These are phyloP conservation scores for Drosophila bifasciata DNA, from an alignment of 1,140 invertebrate species.

Conservation along the genomic window DNA sequence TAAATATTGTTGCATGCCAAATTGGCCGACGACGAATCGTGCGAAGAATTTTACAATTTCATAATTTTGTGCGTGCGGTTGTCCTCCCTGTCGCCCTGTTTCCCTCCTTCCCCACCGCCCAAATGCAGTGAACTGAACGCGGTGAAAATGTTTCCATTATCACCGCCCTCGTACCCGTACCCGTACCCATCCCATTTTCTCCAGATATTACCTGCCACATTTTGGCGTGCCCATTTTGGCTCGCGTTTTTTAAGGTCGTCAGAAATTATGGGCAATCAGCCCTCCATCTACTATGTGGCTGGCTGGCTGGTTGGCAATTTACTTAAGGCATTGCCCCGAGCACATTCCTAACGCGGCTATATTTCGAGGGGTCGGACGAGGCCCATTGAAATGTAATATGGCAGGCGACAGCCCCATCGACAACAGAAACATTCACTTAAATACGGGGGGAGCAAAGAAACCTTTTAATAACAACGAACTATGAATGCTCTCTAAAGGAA, in stretches of 20 bases:
- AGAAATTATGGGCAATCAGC: conserved; percentile 69
- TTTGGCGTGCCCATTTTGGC: conserved; percentile 49
- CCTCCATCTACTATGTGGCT: conserved; percentile 32
- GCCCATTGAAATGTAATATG: conserved; percentile 58
- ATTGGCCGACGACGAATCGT: conserved; percentile 31
- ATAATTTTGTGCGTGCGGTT: conserved; percentile 41
- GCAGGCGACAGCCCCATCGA: conserved; percentile 31
- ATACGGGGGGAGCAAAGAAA: conserved; percentile 8
- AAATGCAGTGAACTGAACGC: conserved; percentile 58
- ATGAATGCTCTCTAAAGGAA: conserved; percentile 25
- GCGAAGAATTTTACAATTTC: conserved; percentile 45
- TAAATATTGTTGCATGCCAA: conserved; percentile 23
- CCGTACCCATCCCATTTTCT: neutral
- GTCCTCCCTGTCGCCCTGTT: conserved; percentile 7
- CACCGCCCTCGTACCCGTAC: neutral
- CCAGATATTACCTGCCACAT: conserved; percentile 21
- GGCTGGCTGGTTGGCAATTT: conserved; percentile 49
- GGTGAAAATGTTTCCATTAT: conserved; percentile 46
- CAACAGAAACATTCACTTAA: conserved; percentile 52
- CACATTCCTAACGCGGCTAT: conserved; percentile 34
- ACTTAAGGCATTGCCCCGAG: conserved; percentile 53
- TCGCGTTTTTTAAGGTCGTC: conserved; percentile 68
- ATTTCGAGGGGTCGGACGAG: conserved; percentile 13
- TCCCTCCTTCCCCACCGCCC: neutral
- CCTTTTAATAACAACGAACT: neutral